These are phyloP conservation scores for Loripinus fragilis DNA, from an alignment of 2,888 invertebrate species.

Conservation along the genomic window DNA sequence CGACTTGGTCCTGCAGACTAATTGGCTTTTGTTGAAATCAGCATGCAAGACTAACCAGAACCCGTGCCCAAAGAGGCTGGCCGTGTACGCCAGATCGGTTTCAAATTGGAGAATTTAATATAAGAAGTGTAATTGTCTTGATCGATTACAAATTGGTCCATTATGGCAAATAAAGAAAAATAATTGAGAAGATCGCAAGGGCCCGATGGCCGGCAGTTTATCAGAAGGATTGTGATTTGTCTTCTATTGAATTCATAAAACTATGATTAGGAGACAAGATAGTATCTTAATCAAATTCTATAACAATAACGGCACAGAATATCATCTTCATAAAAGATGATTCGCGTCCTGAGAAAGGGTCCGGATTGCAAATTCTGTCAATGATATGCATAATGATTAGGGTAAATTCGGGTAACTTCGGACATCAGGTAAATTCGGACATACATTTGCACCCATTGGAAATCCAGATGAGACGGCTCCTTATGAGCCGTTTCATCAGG, in stretches of 20 bases:
- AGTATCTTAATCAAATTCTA: slow-evolving; percentile 66
- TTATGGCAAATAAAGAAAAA: slow-evolving; percentile 60
- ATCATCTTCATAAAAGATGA: neutral
- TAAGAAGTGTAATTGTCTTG: slow-evolving; percentile 35
- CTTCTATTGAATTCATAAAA: slow-evolving; percentile 58
- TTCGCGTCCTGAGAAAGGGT: no score
- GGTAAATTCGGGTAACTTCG: no score
- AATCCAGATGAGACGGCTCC: no score
- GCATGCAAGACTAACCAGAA: slow-evolving; percentile 42
- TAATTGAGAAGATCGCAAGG: slow-evolving; percentile 50
- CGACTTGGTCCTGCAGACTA: slow-evolving; percentile 49
- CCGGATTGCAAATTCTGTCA: no score
- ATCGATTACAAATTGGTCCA: slow-evolving; percentile 62
- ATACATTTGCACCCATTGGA: no score
- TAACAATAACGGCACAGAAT: slow-evolving; percentile 55
- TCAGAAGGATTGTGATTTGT: slow-evolving; percentile 57
- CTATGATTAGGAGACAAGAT: slow-evolving; percentile 56
- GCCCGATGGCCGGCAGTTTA: slow-evolving; percentile 51
- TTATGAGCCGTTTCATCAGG: no score
- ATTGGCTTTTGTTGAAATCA: slow-evolving; percentile 60
- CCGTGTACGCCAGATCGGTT: slow-evolving; percentile 35
- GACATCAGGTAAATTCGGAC: no score
- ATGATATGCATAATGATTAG: no score
- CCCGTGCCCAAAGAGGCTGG: slow-evolving; percentile 40
- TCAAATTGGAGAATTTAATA: slow-evolving; percentile 61